Base-by-base conservation (phyloP, 2,797 vertebrate species). In the Bradypodion ventrale region DNA sequence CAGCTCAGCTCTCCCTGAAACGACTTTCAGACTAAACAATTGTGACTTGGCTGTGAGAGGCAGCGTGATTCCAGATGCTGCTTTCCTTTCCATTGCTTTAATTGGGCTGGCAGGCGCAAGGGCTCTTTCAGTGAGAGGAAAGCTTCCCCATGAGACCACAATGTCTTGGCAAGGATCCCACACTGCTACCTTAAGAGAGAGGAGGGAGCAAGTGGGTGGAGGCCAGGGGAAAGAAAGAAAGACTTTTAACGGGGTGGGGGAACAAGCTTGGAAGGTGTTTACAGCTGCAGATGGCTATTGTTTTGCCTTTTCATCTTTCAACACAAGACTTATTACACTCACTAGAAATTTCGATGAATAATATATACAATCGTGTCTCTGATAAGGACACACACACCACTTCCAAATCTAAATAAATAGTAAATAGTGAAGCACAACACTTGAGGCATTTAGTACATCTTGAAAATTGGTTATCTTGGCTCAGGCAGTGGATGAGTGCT, bases 21-120 rank as follows among this genome's bases (percentile, higher is more conserved):
- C 92, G 93, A 93, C 95, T 95, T 96, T 95, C 95, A 99, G 98
- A 99, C 98, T 99, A 99, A 99, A 99, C 98, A 99, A 97, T 97
- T 97, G 96, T 95, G 97, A 97, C 97, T 98, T 97, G 97, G 97
- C 97, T 97, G 97, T 96, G 97, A 98, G 96, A 97, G 96, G 96
- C 95, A 95, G 96, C 97, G 95, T 95, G 96, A 95, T 97, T 98
- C 97, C 98, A 98, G 97, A 98, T 98, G 98, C 97, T 94, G 96
- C 94, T 96, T 92, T 95, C 94, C 94, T 95, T 94, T 95, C 94
- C 96, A 93, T 94, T 95, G 95, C 94, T 96, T 96, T 96, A 97
- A 97, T 97, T 97, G 96, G 95, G 96, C 96, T 97, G 96, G 94
- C 96, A 96, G 96, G 96, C 96, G 95, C 95, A 93, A 94, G 95